Conservation (phyloP, 2,888 invertebrate genomes). For the Zelleria hepariella region DNA sequence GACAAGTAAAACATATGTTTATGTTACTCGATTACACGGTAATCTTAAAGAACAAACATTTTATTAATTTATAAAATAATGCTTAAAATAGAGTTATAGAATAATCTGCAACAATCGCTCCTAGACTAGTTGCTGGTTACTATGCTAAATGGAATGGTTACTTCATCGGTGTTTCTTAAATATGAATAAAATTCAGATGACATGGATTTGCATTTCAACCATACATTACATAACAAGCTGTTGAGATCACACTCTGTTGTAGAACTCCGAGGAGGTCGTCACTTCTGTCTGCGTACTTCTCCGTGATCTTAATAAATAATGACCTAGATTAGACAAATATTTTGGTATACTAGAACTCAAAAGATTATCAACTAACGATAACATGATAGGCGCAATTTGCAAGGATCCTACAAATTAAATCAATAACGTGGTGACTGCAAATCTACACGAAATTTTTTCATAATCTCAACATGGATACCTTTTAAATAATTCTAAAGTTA, state of each 20-base stretch:
- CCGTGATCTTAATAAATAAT: constrained; percentile 63
- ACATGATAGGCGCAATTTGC: constrained; percentile 33
- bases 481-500: constrained; percentile 28
- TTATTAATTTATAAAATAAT: constrained; percentile 23
- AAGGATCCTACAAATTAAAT: constrained; percentile 26
- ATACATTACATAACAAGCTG: constrained; percentile 2
- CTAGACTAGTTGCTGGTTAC: constrained; percentile 61
- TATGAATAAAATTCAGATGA: constrained; percentile 13
- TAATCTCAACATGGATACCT: constrained; percentile 67
- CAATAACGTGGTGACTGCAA: constrained; percentile 22
- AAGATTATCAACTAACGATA: background rate
- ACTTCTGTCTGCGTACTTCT: constrained; percentile 1
- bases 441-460: constrained; percentile 41
- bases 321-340: constrained; percentile 57
- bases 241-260: constrained; percentile 61
- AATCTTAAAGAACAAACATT: constrained; percentile 12
- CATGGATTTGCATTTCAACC: background rate
- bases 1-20: constrained; percentile 13
- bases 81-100: constrained; percentile 20
- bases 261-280: constrained; percentile 36
- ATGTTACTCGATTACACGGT: constrained; percentile 5
- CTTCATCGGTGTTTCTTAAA: background rate
- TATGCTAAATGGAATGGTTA: constrained; percentile 54
- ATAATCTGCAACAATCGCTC: constrained; percentile 41
- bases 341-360: constrained; percentile 66